These are phyloP conservation scores for Glandiceps talaboti DNA, from an alignment of 53 echinoderm and acorn worm species.

Conservation along the genomic window DNA sequence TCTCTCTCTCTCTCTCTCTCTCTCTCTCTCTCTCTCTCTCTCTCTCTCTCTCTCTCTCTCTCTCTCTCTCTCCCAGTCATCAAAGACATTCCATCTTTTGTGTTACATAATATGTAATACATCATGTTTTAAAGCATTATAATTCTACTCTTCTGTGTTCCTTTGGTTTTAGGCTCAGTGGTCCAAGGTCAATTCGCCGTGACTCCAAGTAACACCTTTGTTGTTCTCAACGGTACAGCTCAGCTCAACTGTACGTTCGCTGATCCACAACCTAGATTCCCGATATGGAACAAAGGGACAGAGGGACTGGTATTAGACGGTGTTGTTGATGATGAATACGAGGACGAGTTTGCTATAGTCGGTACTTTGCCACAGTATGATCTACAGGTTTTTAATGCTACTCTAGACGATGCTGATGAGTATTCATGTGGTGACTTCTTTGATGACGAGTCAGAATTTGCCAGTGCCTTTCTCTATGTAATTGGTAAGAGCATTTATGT, in stretches of 20 bases:
- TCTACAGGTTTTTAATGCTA: not conserved
- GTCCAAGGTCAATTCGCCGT: not conserved
- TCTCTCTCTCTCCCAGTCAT: no score
- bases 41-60: no score
- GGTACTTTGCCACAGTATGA: no score
- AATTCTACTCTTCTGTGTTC: no score
- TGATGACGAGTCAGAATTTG: not conserved
- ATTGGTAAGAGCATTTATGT: not conserved
- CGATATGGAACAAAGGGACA: not conserved
- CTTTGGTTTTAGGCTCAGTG: no score
- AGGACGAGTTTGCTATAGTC: no score
- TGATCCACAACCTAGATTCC: not conserved
- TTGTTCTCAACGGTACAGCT: not conserved
- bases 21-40: no score
- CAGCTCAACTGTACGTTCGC: not conserved
- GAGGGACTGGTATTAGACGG: not conserved
- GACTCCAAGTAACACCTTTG: not conserved
- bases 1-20: no score
- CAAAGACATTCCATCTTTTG: no score
- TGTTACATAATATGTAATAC: no score
- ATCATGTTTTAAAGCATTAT: no score
- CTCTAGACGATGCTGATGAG: not conserved
- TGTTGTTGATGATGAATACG: not conserved
- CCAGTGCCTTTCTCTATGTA: not conserved
- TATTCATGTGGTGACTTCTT: not conserved